Evolutionary conservation across 1,140 invertebrate species (phyloP), one percentile per base, ranked within the genome.

Genomic region (Pseudomyrmex sp.): DNA sequence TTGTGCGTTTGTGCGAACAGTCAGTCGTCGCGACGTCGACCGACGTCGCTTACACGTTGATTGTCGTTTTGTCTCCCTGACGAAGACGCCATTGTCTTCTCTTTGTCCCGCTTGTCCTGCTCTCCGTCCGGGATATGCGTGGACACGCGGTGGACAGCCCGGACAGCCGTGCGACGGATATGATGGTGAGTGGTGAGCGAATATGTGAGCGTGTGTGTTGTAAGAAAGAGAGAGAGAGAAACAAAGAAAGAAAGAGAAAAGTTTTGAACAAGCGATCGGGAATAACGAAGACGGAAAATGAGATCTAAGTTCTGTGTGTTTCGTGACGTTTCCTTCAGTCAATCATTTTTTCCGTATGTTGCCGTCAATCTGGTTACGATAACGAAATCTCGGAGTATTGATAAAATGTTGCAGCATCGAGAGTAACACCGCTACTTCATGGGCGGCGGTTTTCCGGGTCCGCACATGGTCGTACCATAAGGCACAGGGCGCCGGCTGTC

Each of bases 401-500:
- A 84, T 88, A 79, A 88, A 80, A 62, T 73, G 72, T 63, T 59
- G 18, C 56, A 56, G 12, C 48, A 63, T 69, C 35, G 20, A 44
- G 61, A 46, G 13, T 52, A 12, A 52, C 50, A 13, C 12, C 20
- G 20, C 44, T 23, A 46, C 15, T 76, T 61, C 77, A 88, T 87
- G 85, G 86, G 86, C 86, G 85, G 86, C 86, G 86, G 85, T 88
- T 88, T 87, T 48, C 76, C 44, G 76, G 83, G 86, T 82, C 85
- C 85, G 82, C 86, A 88, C 86, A 88, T 88, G 86, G 85, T 87
- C 63, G 52, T 82, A 76, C 59, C 59, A 26, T 35, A 66, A 48
- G 12, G n/a, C 74, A 66, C 48, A 68, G 86, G 82, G 82, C 85
- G 86, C 85, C 86, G 85, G 86, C 85, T 73, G 76, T 79, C 13